phyloP scores from a whole-genome alignment of 2,797 vertebrate species.

The Tragopan temminckii region DNA sequence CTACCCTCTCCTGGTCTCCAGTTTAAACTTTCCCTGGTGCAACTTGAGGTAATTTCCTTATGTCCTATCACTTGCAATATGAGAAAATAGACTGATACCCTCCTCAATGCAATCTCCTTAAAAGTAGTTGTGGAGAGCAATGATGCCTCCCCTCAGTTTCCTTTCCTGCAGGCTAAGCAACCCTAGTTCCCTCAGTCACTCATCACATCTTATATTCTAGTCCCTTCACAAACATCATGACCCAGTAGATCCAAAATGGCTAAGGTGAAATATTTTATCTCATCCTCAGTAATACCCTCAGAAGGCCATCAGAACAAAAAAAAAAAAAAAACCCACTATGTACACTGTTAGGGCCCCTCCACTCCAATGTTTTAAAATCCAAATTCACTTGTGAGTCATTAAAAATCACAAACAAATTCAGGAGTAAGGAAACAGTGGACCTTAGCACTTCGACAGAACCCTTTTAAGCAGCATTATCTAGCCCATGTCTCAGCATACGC shows the following conservation, averaged over 20 bases:
- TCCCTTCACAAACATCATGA: not conserved
- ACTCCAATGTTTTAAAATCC: not conserved
- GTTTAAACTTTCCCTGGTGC: not conserved
- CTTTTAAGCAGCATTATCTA: not conserved
- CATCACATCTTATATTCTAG: not conserved
- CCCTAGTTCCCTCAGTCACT: not conserved
- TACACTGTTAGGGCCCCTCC: not conserved
- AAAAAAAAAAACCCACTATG: not conserved
- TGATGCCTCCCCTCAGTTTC: not conserved
- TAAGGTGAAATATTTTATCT: not conserved
- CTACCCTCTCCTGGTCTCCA: not conserved
- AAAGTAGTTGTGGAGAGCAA: not conserved
- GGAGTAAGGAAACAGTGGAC: not conserved
- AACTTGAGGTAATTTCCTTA: not conserved
- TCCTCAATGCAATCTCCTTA: not conserved
- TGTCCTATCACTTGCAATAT: not conserved
- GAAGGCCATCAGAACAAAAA: not conserved
- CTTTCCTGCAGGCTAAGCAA: not conserved
- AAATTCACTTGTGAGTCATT: not conserved
- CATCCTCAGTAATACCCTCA: not conserved
- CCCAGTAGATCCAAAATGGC: not conserved
- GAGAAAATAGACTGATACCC: not conserved
- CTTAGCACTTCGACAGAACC: not conserved
- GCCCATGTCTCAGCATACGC: not conserved
- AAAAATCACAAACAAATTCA: not conserved